Percentiles rank a stretch among this genome's conserved stretches.
Conservation (phyloP, 1,140 invertebrate species). For the Drosophila nebulosa region DNA sequence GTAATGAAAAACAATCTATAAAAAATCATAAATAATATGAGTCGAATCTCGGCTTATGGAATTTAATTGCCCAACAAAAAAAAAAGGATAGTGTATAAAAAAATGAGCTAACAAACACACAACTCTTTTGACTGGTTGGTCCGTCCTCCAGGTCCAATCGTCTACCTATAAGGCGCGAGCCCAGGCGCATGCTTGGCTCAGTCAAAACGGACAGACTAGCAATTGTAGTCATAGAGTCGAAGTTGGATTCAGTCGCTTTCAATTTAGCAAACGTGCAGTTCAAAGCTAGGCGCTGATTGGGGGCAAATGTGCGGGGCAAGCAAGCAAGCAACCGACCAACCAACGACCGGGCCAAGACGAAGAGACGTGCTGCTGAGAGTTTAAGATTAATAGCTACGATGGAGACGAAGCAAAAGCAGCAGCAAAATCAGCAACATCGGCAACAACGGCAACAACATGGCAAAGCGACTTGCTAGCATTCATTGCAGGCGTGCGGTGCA, state of each 20-base stretch:
- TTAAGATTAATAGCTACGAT: conserved; percentile 62
- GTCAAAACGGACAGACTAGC: conserved; percentile 20
- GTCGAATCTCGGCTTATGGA: no score
- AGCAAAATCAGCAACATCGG: conserved; percentile 17
- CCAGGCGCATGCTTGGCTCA: conserved; percentile 55
- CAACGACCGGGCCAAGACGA: neutral
- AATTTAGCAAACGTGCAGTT: conserved; percentile 78
- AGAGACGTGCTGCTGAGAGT: conserved; percentile 39
- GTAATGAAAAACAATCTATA: no score
- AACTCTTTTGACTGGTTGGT: neutral
- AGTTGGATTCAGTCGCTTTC: conserved; percentile 65
- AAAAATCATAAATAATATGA: no score
- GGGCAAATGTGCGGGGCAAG: conserved; percentile 62
- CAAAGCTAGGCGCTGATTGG: conserved; percentile 74
- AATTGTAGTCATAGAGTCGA: conserved; percentile 27
- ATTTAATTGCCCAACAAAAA: neutral
- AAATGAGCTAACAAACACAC: conserved; percentile 21
- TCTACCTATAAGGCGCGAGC: conserved; percentile 55
- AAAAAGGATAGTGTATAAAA: conserved; percentile 15
- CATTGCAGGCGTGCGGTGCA: conserved; percentile 65
- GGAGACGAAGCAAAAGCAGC: neutral
- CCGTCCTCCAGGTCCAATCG: conserved; percentile 10
- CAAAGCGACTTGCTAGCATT: conserved; percentile 40
- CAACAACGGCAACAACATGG: conserved; percentile 41
- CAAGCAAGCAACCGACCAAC: neutral